Base-by-base conservation (phyloP, 2,797 vertebrate genomes). In the Menidia menidia region DNA sequence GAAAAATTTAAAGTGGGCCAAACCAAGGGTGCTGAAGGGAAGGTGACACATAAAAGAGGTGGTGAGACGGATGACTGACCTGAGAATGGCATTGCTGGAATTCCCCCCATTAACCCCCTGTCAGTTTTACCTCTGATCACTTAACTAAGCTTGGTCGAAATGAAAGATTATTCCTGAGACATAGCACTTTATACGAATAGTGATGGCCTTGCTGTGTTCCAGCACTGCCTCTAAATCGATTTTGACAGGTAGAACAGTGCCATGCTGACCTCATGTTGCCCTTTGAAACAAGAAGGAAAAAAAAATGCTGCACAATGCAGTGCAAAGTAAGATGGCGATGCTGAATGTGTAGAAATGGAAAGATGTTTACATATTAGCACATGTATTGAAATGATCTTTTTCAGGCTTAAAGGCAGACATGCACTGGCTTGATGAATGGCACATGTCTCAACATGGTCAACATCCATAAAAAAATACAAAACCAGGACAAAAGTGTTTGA, bases 71-170 rank as follows among this genome's bases (percentile, higher is more conserved):
- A 82, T 54, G 68, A 16, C 33, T 3, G 10, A 41, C 42, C 50
- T 47, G 47, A 74, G 66, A 73, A 48, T 48, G 68, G 61, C 64
- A 42, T 67, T 64, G 68, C 66, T 77, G 76, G 67, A 78, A 78
- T 82, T 73, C 68, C 58, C 60, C 60, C 76, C 64, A 86, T 92
- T 91, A 89, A 75, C 73, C 39, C 41, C 55, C 77, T 91, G 90
- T 88, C 92, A 88, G 64, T 78, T 90, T 64, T 75, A 75, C 71
- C 89, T 80, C 67, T 85, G 87, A 93, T 93, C 85, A 90, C 87
- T 90, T 86, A 55, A 84, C 84, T 84, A 78, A 87, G 88, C 43
- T 51, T 75, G 56, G 81, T 86, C 78, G 55, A 65, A 75, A 55
- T 86, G 76, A 90, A 75, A 87, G 79, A 88, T 86, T 77, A 87